These are phyloP conservation scores for Loris lydekkerianus DNA, from an alignment of 2,797 vertebrate genomes.

Conservation along the genomic window DNA sequence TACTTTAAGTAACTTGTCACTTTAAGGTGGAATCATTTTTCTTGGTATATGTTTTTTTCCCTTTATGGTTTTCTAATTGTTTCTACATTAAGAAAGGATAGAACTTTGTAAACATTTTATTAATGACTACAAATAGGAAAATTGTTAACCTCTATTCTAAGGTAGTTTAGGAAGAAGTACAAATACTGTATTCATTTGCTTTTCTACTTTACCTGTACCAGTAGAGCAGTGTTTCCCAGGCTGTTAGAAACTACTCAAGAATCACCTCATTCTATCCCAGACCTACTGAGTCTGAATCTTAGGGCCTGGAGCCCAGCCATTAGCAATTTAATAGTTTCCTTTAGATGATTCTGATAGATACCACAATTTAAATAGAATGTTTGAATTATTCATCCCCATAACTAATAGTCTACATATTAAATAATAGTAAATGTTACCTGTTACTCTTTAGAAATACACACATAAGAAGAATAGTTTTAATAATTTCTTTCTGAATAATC, in stretches of 20 bases:
- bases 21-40: not conserved
- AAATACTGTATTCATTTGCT: not conserved
- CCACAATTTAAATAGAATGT: not conserved
- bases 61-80: not conserved
- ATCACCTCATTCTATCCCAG: not conserved
- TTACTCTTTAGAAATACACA: slow-evolving; percentile 41
- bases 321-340: too few relatives aligned
- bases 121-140: not conserved
- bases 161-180: not conserved
- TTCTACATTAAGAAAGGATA: not conserved
- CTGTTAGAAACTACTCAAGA: not conserved
- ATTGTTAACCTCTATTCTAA: not conserved
- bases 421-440: slow-evolving; percentile 8
- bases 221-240: not conserved
- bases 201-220: not conserved
- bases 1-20: not conserved
- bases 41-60: not conserved
- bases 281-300: not conserved
- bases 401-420: not conserved
- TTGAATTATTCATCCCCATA: slow-evolving; percentile 2
- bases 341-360: not conserved
- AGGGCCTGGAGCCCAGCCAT: not conserved
- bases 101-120: not conserved
- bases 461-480: not conserved
- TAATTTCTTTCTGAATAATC: slow-evolving; percentile 15